phyloP scores from a whole-genome alignment of 2,888 invertebrate species.

The Mythimna ferrago region DNA sequence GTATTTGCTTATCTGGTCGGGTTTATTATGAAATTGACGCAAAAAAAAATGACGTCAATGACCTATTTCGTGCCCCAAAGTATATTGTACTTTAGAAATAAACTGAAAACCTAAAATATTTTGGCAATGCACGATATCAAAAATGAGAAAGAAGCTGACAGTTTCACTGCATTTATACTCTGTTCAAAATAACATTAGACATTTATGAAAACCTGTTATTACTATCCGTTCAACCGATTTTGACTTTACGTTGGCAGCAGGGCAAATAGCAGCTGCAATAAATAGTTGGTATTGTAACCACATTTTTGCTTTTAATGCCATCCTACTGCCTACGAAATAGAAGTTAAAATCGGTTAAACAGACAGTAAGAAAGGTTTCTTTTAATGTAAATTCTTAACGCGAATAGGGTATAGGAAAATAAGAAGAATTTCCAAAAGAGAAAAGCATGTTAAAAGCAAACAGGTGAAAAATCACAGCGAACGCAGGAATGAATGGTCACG shows the following conservation, averaged over 20 bases:
- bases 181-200: too few species aligned
- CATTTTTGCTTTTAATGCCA: too few species aligned
- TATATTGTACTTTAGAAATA: neutral
- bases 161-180: neutral
- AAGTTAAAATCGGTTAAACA: too few species aligned
- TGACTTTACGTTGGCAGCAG: too few species aligned
- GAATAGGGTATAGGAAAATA: neutral
- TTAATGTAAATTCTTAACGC: too few species aligned
- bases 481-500: neutral
- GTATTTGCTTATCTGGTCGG: constrained; percentile 5
- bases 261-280: too few species aligned
- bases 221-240: too few species aligned
- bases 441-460: neutral
- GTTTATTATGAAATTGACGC: constrained; percentile 14
- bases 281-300: too few species aligned
- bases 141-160: neutral
- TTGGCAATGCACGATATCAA: neutral
- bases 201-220: too few species aligned
- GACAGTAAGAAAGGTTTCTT: too few species aligned
- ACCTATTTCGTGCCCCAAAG: neutral
- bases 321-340: too few species aligned
- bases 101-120: neutral
- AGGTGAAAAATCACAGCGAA: constrained; percentile 2
- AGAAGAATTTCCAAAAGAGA: neutral
- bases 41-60: neutral